These are phyloP conservation scores for Siniperca obscura DNA, from an alignment of 2,797 vertebrate species.

Conservation along the genomic window DNA sequence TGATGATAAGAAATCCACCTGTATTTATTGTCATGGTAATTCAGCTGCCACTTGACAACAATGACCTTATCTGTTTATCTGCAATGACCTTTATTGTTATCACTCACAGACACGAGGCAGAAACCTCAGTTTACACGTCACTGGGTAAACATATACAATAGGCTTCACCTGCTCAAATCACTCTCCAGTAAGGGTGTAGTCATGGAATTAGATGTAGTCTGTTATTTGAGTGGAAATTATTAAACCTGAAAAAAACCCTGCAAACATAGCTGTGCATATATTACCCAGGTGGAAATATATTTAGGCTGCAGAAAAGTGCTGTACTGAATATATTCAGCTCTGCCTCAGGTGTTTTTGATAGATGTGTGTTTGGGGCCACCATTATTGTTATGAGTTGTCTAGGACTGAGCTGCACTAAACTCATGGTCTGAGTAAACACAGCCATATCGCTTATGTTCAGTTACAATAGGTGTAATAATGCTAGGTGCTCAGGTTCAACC, in stretches of 20 bases:
- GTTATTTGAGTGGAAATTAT: conserved; percentile 63
- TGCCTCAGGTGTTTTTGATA: conserved; percentile 49
- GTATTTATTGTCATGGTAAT: conserved; percentile 31
- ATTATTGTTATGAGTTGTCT: conserved; percentile 54
- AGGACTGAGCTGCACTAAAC: conserved; percentile 55
- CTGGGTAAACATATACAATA: conserved; percentile 47
- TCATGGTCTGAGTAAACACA: conserved; percentile 41
- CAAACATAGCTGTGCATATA: conserved; percentile 52
- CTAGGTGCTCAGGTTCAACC: conserved; percentile 66
- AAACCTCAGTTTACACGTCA: conserved; percentile 48
- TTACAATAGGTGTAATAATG: conserved; percentile 59
- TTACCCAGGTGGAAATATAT: conserved; percentile 50
- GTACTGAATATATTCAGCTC: conserved; percentile 45
- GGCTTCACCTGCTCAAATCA: conserved; percentile 50
- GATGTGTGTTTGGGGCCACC: conserved; percentile 31
- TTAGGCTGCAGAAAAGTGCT: conserved; percentile 39
- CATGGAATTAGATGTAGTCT: conserved; percentile 9
- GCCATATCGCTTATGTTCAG: conserved; percentile 30
- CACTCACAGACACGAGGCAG: conserved; percentile 42
- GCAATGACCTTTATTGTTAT: conserved; percentile 62
- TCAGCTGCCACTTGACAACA: conserved; percentile 27
- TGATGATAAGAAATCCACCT: conserved; percentile 17
- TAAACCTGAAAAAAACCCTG: conserved; percentile 38
- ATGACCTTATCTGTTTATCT: conserved; percentile 54
- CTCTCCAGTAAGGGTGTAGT: conserved; percentile 20